Conservation (phyloP, 2,888 invertebrate species). For the Pemphredon lugubris region DNA sequence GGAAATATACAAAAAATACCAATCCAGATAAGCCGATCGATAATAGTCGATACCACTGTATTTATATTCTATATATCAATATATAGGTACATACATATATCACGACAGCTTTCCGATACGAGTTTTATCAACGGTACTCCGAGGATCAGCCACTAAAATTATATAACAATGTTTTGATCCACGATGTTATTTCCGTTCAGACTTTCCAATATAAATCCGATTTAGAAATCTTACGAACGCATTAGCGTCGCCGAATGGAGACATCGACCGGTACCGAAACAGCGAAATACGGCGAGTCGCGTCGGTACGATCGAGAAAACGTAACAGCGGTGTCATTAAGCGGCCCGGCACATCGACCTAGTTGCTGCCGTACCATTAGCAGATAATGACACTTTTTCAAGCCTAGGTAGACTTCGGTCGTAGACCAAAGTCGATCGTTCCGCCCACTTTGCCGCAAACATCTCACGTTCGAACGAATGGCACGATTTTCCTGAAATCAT, state of each 20-base stretch:
- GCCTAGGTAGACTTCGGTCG: constrained; percentile 36
- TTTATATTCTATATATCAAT: no score
- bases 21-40: no score
- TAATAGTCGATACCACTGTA: no score
- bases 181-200: not conserved
- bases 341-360: constrained; percentile 62
- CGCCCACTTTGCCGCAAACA: constrained; percentile 36
- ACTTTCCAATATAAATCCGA: not conserved
- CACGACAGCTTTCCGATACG: no score
- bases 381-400: constrained; percentile 66
- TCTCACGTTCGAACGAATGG: constrained; percentile 25
- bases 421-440: constrained; percentile 56
- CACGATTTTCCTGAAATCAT: constrained; percentile 35
- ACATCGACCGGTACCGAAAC: no score
- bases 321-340: constrained; percentile 61
- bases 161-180: no score
- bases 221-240: not conserved
- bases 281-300: constrained; percentile 23
- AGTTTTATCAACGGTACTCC: no score
- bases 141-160: no score
- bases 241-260: constrained; percentile 11
- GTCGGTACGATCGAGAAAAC: constrained; percentile 44
- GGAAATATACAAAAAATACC: no score
- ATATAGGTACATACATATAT: no score
- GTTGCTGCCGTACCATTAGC: constrained; percentile 64